Base-by-base conservation (phyloP, 2,888 invertebrate genomes). In the Cheilosia scutellata region DNA sequence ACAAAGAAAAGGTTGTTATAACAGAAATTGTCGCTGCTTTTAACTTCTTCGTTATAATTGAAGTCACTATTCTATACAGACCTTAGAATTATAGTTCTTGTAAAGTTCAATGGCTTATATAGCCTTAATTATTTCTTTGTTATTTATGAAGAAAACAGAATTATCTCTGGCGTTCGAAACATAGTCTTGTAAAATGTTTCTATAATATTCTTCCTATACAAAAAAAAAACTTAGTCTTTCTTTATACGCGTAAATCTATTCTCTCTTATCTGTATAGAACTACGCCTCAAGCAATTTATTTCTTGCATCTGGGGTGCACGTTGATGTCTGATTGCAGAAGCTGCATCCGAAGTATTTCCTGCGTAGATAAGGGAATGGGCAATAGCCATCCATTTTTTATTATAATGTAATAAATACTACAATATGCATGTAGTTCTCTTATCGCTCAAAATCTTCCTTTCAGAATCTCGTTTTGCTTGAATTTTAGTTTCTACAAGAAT, bases 301-400 rank as follows among this genome's bases (percentile, higher is more conserved):
- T 11, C 37, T 2, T 16, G 40, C 42, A 42, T 66, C 66, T 53
- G 47, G 11, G 29, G 13, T 29, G 40, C 40, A 37, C 31, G 33
- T 20, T 31, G 33, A 47, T n/a, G n/a, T n/a, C 49, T 33, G 16
- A 11, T 33, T 33, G 4, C 49, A 51, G 27, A 51, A 49, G 31
- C 63, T 51, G 63, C 49, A 27, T 37, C 13, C 33, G n/a, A 37
- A 33, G 63, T 33, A 66, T 37, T 66, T 40, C 53, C 53, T 53
- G 40, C 16, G 16, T 16, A 66, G 66, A 66, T 42, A 53, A 66
- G 27, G 40, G 13, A 53, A 66, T 63, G 49, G 9, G 20, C 20
- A 20, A 20, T 20, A 40, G 5, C 49, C 49, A 65, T 25, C 20
- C 44, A 66, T 66, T 0, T 16, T 5, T 16, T 25, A 5, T 9